Percentiles rank a stretch among this genome's conserved stretches.
Evolutionary conservation across 2,113 vertebrate genomes (phyloP).

Genomic region (Rana temporaria): DNA sequence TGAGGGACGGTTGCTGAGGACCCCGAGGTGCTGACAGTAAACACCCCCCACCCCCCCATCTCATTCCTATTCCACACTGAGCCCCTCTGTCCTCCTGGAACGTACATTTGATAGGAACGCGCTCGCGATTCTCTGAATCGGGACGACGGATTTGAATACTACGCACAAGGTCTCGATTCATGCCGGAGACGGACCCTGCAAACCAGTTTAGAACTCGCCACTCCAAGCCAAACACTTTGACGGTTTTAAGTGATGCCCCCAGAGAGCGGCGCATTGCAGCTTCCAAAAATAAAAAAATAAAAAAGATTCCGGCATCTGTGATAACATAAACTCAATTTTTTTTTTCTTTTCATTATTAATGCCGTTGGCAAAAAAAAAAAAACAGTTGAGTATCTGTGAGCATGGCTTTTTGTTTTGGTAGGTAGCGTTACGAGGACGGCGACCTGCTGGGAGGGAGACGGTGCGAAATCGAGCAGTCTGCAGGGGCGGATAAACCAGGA

Average conservation of each 20-base stretch:
- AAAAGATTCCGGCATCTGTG: constrained; percentile 75
- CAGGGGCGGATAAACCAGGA: not conserved
- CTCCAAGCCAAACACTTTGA: constrained; percentile 72
- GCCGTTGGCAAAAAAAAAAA: constrained; percentile 67
- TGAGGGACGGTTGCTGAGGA: too few species aligned
- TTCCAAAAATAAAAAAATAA: constrained; percentile 75
- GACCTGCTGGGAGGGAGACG: constrained; percentile 58
- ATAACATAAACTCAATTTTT: constrained; percentile 64
- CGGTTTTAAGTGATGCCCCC: constrained; percentile 75
- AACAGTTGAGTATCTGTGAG: constrained; percentile 71
- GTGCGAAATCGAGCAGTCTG: constrained; percentile 33
- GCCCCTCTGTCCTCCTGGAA: too few species aligned
- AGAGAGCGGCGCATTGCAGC: constrained; percentile 79
- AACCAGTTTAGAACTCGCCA: constrained; percentile 67
- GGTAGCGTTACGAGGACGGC: constrained; percentile 46
- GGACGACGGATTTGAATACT: not conserved
- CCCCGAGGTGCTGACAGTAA: too few species aligned
- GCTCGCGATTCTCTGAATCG: too few species aligned
- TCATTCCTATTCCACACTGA: too few species aligned
- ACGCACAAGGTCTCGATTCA: constrained; percentile 81
- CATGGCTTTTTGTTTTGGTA: constrained; percentile 64
- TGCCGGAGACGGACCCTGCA: constrained; percentile 68
- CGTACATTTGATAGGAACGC: too few species aligned
- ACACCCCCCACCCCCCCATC: too few species aligned
- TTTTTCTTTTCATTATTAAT: constrained; percentile 68